Percentiles rank a stretch among this genome's conserved stretches.
Conservation (phyloP, 2,888 invertebrate species). For the Hydrotaea diabolus region DNA sequence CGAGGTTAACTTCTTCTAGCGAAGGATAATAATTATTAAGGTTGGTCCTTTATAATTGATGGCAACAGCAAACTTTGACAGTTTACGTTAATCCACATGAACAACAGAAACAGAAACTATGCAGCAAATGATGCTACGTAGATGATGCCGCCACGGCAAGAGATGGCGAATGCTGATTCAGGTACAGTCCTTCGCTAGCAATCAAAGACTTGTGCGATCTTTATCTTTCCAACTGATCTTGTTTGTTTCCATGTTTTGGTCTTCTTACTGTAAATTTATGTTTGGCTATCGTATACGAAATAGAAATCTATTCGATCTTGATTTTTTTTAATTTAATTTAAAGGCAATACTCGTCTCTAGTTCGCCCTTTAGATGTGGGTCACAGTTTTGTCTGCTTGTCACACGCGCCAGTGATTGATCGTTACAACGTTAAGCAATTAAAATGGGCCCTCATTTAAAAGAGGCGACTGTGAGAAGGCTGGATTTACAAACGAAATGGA, state of each 20-base stretch:
- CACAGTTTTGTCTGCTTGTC: background rate
- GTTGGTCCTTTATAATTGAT: constrained; percentile 57
- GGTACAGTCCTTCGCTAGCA: background rate
- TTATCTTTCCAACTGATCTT: constrained; percentile 32
- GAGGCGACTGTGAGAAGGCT: too few species aligned
- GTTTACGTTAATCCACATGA: constrained; percentile 22
- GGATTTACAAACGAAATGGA: too few species aligned
- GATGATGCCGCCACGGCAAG: too few species aligned
- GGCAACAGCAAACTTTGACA: constrained; percentile 47
- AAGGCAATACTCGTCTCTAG: too few species aligned
- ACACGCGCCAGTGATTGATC: background rate
- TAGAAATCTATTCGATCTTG: background rate
- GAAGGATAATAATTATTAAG: constrained; percentile 57
- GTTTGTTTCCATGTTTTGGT: constrained; percentile 12
- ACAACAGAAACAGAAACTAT: background rate
- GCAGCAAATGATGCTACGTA: background rate
- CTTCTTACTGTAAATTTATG: background rate
- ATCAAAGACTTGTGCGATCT: background rate
- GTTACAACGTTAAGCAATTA: background rate
- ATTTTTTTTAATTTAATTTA: too few species aligned
- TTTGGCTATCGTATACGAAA: background rate
- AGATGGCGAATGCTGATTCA: background rate
- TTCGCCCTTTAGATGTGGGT: background rate
- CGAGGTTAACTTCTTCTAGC: constrained; percentile 48
- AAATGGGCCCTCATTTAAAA: too few species aligned